These are phyloP conservation scores for Exaiptasia diaphana DNA, from an alignment of 64 coral and sea anemone genomes.

Conservation along the genomic window DNA sequence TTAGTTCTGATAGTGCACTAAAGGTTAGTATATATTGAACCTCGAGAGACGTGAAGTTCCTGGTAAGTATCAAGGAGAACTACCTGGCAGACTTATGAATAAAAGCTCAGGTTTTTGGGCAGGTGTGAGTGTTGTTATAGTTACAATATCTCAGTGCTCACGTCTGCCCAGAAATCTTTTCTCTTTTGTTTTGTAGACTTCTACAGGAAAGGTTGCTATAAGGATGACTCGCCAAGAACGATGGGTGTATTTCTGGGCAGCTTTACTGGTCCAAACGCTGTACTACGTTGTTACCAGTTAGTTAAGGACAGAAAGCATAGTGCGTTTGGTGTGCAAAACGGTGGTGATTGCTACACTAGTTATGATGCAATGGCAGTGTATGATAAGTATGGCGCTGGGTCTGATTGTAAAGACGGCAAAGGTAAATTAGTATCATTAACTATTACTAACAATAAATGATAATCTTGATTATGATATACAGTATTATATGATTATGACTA, in stretches of 20 bases:
- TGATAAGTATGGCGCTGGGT: background rate
- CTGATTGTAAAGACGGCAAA: background rate
- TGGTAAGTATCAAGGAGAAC: no score
- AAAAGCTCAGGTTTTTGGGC: no score
- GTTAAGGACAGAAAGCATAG: background rate
- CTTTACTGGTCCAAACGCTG: background rate
- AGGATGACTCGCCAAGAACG: background rate
- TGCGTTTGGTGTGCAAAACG: background rate
- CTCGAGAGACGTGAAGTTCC: no score
- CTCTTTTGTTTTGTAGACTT: background rate
- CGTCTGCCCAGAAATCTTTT: constrained; percentile 6
- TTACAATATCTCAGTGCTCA: background rate
- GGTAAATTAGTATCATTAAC: no score
- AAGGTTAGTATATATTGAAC: no score
- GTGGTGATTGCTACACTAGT: constrained; percentile 16
- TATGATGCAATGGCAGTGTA: background rate
- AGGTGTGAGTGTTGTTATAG: no score
- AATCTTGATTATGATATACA: no score
- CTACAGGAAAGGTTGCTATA: background rate
- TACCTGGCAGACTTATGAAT: no score
- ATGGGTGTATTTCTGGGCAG: background rate
- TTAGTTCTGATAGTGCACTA: no score
- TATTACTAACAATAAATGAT: no score
- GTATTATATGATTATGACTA: no score
- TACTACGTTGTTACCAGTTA: background rate